Conservation (phyloP, 2,888 invertebrate genomes). For the Philonicus albiceps region DNA sequence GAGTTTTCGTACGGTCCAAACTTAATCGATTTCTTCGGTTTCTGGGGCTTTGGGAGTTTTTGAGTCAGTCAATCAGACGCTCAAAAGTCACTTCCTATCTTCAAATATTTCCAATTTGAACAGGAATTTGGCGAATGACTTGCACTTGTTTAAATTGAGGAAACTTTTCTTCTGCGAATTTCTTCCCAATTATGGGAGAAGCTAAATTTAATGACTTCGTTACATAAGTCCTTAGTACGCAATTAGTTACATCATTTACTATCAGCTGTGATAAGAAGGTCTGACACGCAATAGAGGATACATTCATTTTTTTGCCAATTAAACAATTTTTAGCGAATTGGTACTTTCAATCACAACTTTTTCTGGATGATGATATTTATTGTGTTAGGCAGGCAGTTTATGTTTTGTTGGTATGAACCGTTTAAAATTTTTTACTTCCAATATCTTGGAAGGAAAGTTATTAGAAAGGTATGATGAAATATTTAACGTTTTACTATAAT, state of each 20-base stretch:
- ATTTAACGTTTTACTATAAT: not conserved
- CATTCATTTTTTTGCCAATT: slow-evolving; percentile 2
- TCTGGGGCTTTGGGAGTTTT: not conserved
- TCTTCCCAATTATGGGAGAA: not conserved
- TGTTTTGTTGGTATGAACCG: not conserved
- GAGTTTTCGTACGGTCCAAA: not conserved
- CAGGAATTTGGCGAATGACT: not conserved
- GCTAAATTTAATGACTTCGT: not conserved
- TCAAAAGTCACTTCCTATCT: not conserved
- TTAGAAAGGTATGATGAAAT: not conserved
- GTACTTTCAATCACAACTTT: not conserved
- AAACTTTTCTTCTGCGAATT: not conserved
- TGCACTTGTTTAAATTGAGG: not conserved
- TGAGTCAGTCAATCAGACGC: not conserved
- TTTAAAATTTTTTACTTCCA: not conserved
- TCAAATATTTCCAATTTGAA: not conserved
- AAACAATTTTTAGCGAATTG: not conserved
- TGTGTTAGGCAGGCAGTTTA: not conserved
- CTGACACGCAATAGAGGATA: not conserved
- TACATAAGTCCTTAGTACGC: not conserved
- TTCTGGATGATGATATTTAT: not conserved
- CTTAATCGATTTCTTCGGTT: not conserved
- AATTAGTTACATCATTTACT: not conserved
- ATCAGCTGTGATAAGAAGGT: not conserved
- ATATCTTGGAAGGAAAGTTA: not conserved